Percentiles rank a stretch among this genome's conserved stretches.
Conservation (phyloP, 2,797 vertebrate species). For the Poliocrania exsul region DNA sequence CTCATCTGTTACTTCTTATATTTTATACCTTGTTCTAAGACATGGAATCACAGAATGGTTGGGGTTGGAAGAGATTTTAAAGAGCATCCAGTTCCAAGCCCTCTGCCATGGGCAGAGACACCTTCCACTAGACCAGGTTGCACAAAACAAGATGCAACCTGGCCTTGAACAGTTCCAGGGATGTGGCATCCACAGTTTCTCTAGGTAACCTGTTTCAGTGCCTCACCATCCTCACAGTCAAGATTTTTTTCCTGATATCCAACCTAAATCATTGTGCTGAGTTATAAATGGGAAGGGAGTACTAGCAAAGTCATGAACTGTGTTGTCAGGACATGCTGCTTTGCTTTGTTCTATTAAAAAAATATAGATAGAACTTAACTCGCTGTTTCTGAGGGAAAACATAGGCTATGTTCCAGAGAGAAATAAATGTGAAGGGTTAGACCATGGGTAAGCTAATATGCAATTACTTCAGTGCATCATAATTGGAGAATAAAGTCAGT, state of each 20-base stretch:
- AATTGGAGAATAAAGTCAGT: background rate
- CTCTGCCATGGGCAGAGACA: background rate
- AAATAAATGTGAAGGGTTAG: background rate
- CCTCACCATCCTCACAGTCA: background rate
- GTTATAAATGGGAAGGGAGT: background rate
- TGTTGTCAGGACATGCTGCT: background rate
- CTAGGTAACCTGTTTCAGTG: background rate
- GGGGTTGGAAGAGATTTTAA: background rate
- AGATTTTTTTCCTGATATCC: background rate
- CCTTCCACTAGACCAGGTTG: accelerated
- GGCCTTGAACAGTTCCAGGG: background rate
- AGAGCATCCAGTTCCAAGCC: background rate
- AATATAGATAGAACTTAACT: background rate
- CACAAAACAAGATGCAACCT: background rate
- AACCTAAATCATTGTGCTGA: background rate
- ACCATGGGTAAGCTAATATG: background rate
- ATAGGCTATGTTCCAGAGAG: background rate
- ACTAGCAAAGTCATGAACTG: background rate
- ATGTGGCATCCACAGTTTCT: background rate
- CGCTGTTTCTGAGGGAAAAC: background rate
- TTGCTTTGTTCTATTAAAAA: background rate
- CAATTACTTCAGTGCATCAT: background rate
- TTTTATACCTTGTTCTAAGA: background rate
- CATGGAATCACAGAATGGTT: background rate
- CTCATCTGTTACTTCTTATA: background rate